Conservation (phyloP, 2,113 vertebrate species). For the Bos taurus region DNA sequence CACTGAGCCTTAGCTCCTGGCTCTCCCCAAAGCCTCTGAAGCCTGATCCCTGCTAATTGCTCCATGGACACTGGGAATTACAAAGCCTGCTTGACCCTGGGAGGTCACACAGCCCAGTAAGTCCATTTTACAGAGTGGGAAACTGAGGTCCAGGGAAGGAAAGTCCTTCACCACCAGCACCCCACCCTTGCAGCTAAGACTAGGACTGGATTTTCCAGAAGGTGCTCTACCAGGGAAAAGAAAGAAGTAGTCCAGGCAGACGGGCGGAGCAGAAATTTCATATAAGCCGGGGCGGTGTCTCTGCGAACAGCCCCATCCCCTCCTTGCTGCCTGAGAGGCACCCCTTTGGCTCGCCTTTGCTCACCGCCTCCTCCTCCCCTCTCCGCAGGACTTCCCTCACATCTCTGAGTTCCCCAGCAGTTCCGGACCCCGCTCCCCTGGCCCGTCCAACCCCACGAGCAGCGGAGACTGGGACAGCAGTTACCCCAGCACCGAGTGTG, state of each 20-base stretch:
- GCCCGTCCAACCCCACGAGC: conserved; percentile 86
- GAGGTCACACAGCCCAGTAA: background rate
- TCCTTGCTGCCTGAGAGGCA: background rate
- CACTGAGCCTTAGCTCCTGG: background rate
- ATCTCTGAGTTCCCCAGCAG: conserved; percentile 94
- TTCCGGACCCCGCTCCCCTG: conserved; percentile 93
- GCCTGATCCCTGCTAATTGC: no score
- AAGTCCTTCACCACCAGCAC: background rate
- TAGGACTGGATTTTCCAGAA: background rate
- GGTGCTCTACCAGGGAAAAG: no score
- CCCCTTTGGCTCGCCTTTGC: fast-evolving
- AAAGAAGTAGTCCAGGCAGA: background rate
- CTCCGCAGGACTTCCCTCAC: conserved; percentile 91
- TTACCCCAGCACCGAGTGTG: conserved; percentile 95
- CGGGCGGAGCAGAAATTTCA: background rate
- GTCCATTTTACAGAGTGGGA: background rate
- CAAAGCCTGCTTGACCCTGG: background rate
- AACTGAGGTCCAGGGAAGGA: background rate
- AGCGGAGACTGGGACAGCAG: conserved; percentile 94
- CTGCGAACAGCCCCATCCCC: fast-evolving
- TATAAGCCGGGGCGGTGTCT: background rate
- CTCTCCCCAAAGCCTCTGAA: background rate
- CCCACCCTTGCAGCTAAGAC: background rate
- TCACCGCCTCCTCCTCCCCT: background rate
- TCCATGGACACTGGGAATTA: background rate